These are phyloP conservation scores for Xestia sexstrigata DNA, from an alignment of 2,888 invertebrate genomes.

Conservation along the genomic window DNA sequence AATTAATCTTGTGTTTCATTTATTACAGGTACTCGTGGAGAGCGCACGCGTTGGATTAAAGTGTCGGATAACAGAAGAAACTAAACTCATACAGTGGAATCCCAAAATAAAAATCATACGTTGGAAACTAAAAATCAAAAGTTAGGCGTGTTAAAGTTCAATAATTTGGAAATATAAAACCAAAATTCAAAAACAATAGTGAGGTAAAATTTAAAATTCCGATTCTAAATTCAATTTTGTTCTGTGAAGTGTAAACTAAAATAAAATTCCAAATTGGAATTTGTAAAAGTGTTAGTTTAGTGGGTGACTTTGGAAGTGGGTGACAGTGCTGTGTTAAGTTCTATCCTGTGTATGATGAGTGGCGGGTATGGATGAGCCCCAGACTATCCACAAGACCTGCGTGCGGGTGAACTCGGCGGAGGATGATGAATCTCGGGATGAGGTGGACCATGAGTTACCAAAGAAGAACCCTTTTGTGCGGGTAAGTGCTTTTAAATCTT, in stretches of 20 bases:
- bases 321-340: conserved; percentile 60
- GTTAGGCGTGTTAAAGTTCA: conserved; percentile 19
- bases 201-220: background rate
- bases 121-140: conserved; percentile 37
- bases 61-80: conserved; percentile 16
- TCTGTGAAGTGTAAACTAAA: conserved; percentile 30
- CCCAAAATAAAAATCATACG: background rate
- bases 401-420: conserved; percentile 87
- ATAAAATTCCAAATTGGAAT: conserved; percentile 41
- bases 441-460: conserved; percentile 85
- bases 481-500: conserved; percentile 76
- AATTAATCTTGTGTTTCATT: conserved; percentile 61
- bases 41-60: conserved; percentile 40
- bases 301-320: conserved; percentile 36
- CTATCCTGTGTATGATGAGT: conserved; percentile 82
- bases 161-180: conserved; percentile 6
- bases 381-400: conserved; percentile 86
- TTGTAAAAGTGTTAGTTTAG: conserved; percentile 22
- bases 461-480: conserved; percentile 87
- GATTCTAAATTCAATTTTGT: conserved; percentile 25
- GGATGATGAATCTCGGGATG: conserved; percentile 85
- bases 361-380: conserved; percentile 86
- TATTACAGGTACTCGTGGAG: conserved; percentile 62
- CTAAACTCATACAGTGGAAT: conserved; percentile 13
- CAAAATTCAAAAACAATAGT: background rate